Evolutionary conservation across 64 coral and sea anemone species (phyloP).

Genomic region (Anthopleura sola): DNA sequence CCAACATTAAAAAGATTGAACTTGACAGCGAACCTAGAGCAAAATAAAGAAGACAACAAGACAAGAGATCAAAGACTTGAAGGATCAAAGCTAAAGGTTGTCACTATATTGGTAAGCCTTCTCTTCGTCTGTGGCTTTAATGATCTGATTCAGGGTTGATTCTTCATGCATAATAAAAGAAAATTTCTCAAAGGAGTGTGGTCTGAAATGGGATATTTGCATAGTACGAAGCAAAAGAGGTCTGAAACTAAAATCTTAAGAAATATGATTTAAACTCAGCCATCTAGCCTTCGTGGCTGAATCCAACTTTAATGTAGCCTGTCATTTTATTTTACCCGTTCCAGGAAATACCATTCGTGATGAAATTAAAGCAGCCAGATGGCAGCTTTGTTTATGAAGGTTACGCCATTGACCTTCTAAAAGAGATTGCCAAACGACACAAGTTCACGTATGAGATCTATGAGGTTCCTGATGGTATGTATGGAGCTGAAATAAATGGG

Average conservation of each 20-base stretch:
- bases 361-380: constrained; percentile 8
- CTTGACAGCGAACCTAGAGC: background rate
- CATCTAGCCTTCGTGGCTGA: no score
- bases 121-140: no score
- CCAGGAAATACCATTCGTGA: constrained; percentile 50
- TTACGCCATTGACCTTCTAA: constrained; percentile 44
- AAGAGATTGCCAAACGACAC: constrained; percentile 38
- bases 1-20: background rate
- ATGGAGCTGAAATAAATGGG: constrained; percentile 36
- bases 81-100: background rate
- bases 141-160: no score
- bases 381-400: constrained; percentile 35
- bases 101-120: background rate
- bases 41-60: background rate
- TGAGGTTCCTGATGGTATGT: constrained; percentile 36
- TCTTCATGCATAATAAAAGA: no score
- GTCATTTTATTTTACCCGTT: background rate
- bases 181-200: no score
- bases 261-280: no score
- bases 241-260: no score
- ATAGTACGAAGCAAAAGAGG: no score
- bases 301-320: no score
- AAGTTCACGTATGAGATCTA: constrained; percentile 65
- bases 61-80: background rate
- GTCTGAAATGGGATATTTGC: no score